Base-by-base conservation (phyloP, 2,797 vertebrate genomes). In the Uromys caudimaculatus region DNA sequence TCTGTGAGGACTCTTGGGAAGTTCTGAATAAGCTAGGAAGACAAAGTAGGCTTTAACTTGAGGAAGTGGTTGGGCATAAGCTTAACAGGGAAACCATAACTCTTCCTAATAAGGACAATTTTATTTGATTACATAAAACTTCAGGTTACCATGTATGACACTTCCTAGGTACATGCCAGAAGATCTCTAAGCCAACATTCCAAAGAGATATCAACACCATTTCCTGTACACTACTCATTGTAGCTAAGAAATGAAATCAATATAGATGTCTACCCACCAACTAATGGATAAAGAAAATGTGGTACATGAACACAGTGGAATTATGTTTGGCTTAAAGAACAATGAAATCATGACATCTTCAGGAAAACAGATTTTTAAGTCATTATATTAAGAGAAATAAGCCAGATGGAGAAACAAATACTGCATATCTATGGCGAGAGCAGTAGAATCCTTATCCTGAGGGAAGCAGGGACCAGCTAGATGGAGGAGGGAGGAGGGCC, bases 1-100 rank as follows among this genome's bases (percentile, higher is more conserved):
- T 38, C 54, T 67, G 0, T n/a, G 47, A 56, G 73, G n/a, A 11
- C 23, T 19, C 0, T 0, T 1, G 16, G 14, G 35, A 12, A 19
- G 29, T 19, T 44, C 0, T 5, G 29, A 19, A 58, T 44, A 56
- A 82, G 32, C 17, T 41, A 24, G 50, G 8, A 47, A 89, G 60
- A 41, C 64, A 64, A 17, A 38, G 14, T 23, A 78, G 27, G 38
- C 24, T 94, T 87, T 78, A 82, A 75, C n/a, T 76, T 27, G 62
- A 58, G 50, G 44, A 44, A 10, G 44, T 44, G 1, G 3, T 1
- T 79, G 35, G 75, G 27, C 23, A 3, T 52, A 52, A 27, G 32
- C 11, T 6, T 77, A 9, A 50, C 73, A 91, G 3, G 24, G 6
- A 92, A 11, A 67, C 6, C 2, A 47, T 24, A 41, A 38, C 21